Conservation (phyloP, 2,113 vertebrate genomes). For the Crotalus horridus region DNA sequence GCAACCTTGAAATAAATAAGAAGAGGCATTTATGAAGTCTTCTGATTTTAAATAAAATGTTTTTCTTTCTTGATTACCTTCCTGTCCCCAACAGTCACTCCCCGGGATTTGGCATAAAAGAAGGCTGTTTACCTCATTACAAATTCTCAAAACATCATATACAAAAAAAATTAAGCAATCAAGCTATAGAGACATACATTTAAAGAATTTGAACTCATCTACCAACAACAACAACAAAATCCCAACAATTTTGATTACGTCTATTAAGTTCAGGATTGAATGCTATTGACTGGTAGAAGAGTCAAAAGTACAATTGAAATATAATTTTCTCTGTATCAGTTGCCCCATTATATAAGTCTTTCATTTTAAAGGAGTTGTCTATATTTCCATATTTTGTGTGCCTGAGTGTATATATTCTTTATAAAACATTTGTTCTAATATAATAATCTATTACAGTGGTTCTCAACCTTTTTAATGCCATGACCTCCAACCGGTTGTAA, state of each 20-base stretch:
- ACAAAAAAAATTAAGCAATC: slow-evolving; percentile 51
- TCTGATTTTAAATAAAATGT: slow-evolving; percentile 12
- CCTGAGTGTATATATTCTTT: neutral
- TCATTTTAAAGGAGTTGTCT: slow-evolving; percentile 24
- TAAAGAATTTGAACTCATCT: slow-evolving; percentile 38
- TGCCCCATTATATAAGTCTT: slow-evolving; percentile 17
- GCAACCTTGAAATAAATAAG: slow-evolving; percentile 42
- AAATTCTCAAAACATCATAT: slow-evolving; percentile 12
- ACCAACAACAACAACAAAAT: slow-evolving; percentile 41
- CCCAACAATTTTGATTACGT: slow-evolving; percentile 43
- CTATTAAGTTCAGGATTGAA: slow-evolving; percentile 33
- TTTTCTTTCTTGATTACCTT: slow-evolving; percentile 41
- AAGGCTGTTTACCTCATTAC: slow-evolving; percentile 20
- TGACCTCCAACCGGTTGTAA: too few species aligned
- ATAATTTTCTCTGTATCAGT: slow-evolving; percentile 33
- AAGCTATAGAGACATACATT: slow-evolving; percentile 43
- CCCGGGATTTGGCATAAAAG: slow-evolving; percentile 27
- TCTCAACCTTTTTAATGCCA: too few species aligned
- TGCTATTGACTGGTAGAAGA: slow-evolving; percentile 42
- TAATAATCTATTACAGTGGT: neutral
- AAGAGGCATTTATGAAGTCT: slow-evolving; percentile 54
- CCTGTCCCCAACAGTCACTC: neutral
- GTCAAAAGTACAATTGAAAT: slow-evolving; percentile 17
- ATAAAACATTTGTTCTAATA: slow-evolving; percentile 25
- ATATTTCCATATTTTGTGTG: slow-evolving; percentile 41